These are phyloP conservation scores for Pararge aegeria DNA, from an alignment of 1,140 invertebrate species.

Conservation along the genomic window DNA sequence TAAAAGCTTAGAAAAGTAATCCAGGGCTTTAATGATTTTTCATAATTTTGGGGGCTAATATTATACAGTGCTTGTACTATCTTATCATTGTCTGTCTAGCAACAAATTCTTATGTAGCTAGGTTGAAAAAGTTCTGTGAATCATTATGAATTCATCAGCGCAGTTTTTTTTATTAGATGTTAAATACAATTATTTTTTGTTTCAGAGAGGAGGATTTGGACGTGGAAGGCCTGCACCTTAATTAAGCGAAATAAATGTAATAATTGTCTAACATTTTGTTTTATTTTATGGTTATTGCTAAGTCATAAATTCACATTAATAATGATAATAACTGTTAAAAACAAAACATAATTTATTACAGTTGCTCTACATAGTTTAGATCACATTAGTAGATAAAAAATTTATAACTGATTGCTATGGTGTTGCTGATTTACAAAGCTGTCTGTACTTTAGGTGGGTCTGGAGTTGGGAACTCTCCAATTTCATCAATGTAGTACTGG, in stretches of 20 bases:
- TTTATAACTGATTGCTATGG: not conserved
- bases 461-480: slow-evolving; percentile 87
- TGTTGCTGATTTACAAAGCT: not conserved
- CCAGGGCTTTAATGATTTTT: no score
- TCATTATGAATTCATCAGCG: no score
- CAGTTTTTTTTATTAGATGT: not conserved
- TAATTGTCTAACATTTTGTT: slow-evolving; percentile 24
- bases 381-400: not conserved
- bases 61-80: no score
- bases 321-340: not conserved
- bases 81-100: no score
- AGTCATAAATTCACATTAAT: not conserved
- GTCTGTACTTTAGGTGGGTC: slow-evolving; percentile 78
- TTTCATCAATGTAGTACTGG: slow-evolving; percentile 85
- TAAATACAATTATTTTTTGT: slow-evolving; percentile 30
- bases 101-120: no score
- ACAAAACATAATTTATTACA: not conserved
- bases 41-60: no score
- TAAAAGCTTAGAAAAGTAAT: no score
- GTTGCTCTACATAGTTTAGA: not conserved
- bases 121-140: no score
- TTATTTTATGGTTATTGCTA: slow-evolving; percentile 7
- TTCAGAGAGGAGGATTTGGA: slow-evolving; percentile 78
- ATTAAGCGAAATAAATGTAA: slow-evolving; percentile 64
- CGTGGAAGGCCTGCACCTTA: slow-evolving; percentile 69